Base-by-base conservation (phyloP, 2,113 vertebrate species). In the Lanius ludovicianus region DNA sequence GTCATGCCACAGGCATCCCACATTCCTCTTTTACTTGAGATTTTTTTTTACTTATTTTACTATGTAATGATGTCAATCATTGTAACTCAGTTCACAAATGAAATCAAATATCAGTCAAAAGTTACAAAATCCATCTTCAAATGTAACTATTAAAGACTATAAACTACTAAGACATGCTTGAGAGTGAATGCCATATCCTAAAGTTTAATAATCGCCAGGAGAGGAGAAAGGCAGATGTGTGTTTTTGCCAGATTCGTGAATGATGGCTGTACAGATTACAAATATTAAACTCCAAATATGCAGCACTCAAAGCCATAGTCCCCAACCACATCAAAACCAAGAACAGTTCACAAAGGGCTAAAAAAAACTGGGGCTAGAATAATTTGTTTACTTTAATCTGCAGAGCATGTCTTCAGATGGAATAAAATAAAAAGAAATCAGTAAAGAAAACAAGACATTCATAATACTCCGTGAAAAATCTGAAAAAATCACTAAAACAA, bases 401-500 rank as follows among this genome's bases (percentile, higher is more conserved):
- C 64, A 95, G 75, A 92, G 35, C 49, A 8, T 86, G 49, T 87
- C 77, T 84, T 94, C 65, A 94, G 73, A 93, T 62, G 81, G 52
- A 71, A 27, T 52, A 68, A 96, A 94, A 92, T 59, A 12, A 95
- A 95, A 71, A 97, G 23, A 97, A 96, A 84, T 91, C 80, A 87
- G 77, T 75, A 74, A 77, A 84, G 76, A 95, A 95, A 96, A 96
- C 87, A 96, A 93, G 68, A 46, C 19, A 92, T 97, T 96, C 95
- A 83, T 93, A 95, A 95, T 92, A 87, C 23, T 90, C 59, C 46
- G 53, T 84, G 85, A 86, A 97, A 97, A 82, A 67, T 53, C 55
- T 78, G 82, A 79, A 53, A 60, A 73, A 95, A 95, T 95, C 84
- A n/a, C 93, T 88, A 96, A 91, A 97, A 95, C 87, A 96, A 94